A percentile compares a stretch with the other conserved stretches of the same genome.
phyloP scores from a whole-genome alignment of 2,888 invertebrate species.

The Lithosia quadra region DNA sequence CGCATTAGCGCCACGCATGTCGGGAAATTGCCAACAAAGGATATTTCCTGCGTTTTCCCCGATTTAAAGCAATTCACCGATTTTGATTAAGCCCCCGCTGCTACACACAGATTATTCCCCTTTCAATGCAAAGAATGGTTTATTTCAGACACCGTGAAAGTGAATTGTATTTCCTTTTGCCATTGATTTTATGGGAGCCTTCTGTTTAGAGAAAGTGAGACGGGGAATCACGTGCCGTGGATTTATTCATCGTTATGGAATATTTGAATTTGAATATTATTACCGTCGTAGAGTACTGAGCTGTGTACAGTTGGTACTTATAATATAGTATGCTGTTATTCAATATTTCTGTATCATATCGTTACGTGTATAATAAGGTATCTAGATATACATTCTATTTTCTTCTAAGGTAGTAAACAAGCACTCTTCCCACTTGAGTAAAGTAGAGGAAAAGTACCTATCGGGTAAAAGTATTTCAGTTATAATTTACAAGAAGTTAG shows the following conservation, averaged over 20 bases:
- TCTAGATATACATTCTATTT: no score
- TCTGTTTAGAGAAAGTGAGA: conserved; percentile 59
- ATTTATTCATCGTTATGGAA: conserved; percentile 40
- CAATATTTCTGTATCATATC: not conserved
- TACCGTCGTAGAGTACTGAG: not conserved
- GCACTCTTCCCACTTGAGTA: not conserved
- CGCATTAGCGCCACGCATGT: conserved; percentile 84
- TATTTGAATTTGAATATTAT: conserved; percentile 43
- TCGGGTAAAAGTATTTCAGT: no score
- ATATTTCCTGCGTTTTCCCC: conserved; percentile 86
- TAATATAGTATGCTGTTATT: not conserved
- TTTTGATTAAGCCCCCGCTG: conserved; percentile 86
- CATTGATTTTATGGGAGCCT: conserved; percentile 77
- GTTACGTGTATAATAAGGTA: no score
- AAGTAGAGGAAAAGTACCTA: not conserved
- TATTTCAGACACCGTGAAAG: conserved; percentile 85
- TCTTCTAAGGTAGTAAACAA: not conserved
- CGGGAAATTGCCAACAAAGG: conserved; percentile 85
- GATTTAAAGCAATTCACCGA: conserved; percentile 87
- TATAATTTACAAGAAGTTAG: no score
- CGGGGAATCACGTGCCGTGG: conserved; percentile 43
- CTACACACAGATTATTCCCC: conserved; percentile 85
- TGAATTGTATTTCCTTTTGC: conserved; percentile 84
- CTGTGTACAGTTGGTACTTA: not conserved
- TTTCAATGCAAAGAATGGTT: conserved; percentile 86